These are phyloP conservation scores for Numida meleagris DNA, from an alignment of 2,113 vertebrate genomes.

Conservation along the genomic window DNA sequence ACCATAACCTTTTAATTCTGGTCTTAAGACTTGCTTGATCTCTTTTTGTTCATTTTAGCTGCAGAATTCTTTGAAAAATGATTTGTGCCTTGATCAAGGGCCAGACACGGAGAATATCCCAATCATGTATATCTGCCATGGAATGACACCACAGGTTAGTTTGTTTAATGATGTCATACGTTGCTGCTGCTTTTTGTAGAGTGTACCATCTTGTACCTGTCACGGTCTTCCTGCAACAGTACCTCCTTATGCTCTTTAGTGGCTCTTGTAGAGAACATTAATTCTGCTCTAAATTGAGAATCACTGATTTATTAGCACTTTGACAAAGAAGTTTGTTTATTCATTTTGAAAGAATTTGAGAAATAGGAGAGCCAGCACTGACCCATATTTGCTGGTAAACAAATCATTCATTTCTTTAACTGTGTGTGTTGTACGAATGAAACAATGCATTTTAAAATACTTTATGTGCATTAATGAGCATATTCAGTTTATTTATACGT, in stretches of 20 bases:
- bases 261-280: background rate
- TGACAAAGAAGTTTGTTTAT: background rate
- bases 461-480: background rate
- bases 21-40: background rate
- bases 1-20: background rate
- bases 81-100: conserved; percentile 97
- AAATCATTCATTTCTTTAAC: conserved; percentile 9
- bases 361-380: background rate
- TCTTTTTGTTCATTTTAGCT: conserved; percentile 78
- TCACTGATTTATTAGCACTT: background rate
- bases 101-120: conserved; percentile 96
- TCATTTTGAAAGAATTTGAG: conserved; percentile 9
- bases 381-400: background rate
- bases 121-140: conserved; percentile 97
- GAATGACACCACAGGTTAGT: conserved; percentile 96
- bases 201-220: background rate
- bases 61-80: conserved; percentile 94
- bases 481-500: background rate
- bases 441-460: background rate
- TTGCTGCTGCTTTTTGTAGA: background rate
- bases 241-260: background rate
- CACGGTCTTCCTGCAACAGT: background rate
- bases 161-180: background rate
- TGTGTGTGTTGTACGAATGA: background rate
- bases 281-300: background rate